Percentiles rank a stretch among this genome's conserved stretches.
Evolutionary conservation across 2,113 vertebrate species (phyloP).

Genomic region (Struthidea cinerea): DNA sequence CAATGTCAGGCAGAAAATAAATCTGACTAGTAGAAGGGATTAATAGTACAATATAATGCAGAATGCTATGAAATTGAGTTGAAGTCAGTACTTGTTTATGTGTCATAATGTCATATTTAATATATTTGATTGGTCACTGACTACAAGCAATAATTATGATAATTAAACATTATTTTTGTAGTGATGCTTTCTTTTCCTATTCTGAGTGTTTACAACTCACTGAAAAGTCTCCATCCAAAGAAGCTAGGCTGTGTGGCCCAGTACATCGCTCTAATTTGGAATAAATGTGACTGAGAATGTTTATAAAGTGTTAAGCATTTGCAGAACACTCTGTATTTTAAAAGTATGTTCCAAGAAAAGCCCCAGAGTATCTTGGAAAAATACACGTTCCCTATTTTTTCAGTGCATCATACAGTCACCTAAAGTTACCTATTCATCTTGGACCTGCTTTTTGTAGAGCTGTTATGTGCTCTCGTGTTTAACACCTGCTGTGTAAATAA

Average conservation of each 20-base stretch:
- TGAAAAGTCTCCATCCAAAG: not conserved
- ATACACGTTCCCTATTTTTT: not conserved
- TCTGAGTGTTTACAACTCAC: not conserved
- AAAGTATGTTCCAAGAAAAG: not conserved
- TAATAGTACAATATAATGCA: not conserved
- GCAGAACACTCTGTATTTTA: not conserved
- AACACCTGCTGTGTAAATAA: not conserved
- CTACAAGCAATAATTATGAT: not conserved
- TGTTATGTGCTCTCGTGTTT: not conserved
- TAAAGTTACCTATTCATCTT: not conserved
- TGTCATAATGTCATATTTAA: not conserved
- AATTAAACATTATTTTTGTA: not conserved
- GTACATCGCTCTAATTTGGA: not conserved
- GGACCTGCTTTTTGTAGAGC: not conserved
- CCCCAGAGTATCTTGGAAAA: not conserved
- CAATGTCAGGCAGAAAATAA: constrained; percentile 5
- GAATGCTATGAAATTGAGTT: not conserved
- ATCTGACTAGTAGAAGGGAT: not conserved
- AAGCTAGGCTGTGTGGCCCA: not conserved
- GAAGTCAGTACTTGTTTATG: not conserved
- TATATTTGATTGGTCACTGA: not conserved
- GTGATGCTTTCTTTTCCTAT: not conserved
- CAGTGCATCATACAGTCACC: not conserved
- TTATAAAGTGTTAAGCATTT: constrained; percentile 17
- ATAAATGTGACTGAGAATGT: not conserved